Base-by-base conservation (phyloP, 2,888 invertebrate species). In the Netelia fuscicornis region DNA sequence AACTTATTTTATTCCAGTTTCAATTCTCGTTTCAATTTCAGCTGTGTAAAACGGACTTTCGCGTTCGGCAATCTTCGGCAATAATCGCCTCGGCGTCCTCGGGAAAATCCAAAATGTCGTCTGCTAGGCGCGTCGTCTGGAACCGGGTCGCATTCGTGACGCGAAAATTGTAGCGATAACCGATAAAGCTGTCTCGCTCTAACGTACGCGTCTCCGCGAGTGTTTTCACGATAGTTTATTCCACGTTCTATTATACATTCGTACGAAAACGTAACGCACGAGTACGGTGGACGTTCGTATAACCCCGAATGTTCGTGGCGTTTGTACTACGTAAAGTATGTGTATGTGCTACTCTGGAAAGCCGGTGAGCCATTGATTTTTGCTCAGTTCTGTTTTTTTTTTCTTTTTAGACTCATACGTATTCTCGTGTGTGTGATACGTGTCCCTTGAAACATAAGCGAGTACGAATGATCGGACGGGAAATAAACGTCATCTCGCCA, bases 101-200 rank as follows among this genome's bases (percentile, higher is more conserved):
- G 90, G 84, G 60, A 13, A 75, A 83, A 89, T 86, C 86, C 90
- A 92, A 92, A 92, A 92, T 92, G 92, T 92, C 92, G 92, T 92
- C 92, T 92, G 92, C 92, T 91, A 90, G 89, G 89, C 91, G 92
- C 91, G 92, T 92, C 92, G 92, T 92, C 90, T 89, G 90, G 89
- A 91, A 92, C 91, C 91, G 92, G 91, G 90, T 89, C 88, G 89
- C 87, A 88, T 90, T 90, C 87, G 90, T 89, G 90, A 92, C 89
- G 90, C 85, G 89, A 90, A 90, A 91, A 90, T 91, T 68, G 79
- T 85, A 89, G 89, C 89, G 88, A 90, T 89, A 90, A 88, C 86
- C 87, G 88, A 90, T 89, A 89, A 88, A 88, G 76, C 9, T 60
- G 74, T 62, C 70, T 44, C 25, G 70, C 58, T 62, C 70, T 42